phyloP scores from a whole-genome alignment of 2,113 vertebrate genomes.

The Cheirogaleus medius region DNA sequence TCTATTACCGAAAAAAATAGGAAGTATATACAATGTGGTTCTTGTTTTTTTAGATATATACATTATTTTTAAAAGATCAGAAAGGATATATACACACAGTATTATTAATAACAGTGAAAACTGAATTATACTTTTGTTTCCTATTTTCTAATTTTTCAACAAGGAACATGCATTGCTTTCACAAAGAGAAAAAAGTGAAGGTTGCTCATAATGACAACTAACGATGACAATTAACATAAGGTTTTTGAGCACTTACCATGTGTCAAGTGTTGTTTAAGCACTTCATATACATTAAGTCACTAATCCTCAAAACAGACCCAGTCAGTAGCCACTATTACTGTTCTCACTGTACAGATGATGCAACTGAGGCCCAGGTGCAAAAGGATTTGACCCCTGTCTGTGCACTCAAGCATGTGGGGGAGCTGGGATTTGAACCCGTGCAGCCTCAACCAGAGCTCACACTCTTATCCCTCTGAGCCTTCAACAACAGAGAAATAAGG shows the following conservation, averaged over 20 bases:
- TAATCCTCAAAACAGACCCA: background rate
- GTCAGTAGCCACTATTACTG: background rate
- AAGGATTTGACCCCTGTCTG: background rate
- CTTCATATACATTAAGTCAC: background rate
- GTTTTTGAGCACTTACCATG: background rate
- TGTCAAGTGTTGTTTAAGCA: background rate
- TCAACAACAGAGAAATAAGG: background rate
- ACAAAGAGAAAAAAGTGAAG: background rate
- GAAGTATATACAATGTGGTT: no score
- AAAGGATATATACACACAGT: background rate
- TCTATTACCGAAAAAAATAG: background rate
- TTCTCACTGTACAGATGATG: background rate
- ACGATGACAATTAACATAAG: background rate
- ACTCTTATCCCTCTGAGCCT: background rate
- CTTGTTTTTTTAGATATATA: background rate
- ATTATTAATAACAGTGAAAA: background rate
- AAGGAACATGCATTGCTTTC: background rate
- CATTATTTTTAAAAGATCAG: background rate
- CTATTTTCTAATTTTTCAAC: background rate
- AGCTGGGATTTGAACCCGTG: no score
- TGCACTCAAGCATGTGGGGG: fast-evolving
- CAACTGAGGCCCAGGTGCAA: background rate
- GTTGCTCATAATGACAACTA: background rate
- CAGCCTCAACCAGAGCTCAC: background rate
- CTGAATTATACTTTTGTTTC: background rate